Evolutionary conservation across 1,140 invertebrate genomes (phyloP).

Genomic region (Parasteatoda tepidariorum): DNA sequence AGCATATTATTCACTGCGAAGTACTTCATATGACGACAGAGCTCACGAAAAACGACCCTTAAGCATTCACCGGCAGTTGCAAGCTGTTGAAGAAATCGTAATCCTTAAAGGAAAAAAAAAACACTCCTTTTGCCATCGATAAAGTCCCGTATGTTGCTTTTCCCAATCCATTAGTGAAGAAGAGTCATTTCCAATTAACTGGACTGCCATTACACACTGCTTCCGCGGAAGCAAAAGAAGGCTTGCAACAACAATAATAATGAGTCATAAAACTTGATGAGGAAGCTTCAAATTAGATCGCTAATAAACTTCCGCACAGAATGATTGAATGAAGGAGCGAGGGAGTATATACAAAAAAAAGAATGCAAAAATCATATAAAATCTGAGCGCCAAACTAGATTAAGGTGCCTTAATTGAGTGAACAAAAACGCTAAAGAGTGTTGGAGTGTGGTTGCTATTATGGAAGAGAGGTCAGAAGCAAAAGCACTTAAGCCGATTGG

Average conservation of each 20-base stretch:
- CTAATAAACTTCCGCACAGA: slow-evolving; percentile 11
- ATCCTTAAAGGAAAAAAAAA: not conserved
- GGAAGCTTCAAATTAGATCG: slow-evolving; percentile 21
- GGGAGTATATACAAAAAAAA: no score
- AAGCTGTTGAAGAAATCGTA: not conserved
- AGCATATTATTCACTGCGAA: not conserved
- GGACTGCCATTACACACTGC: not conserved
- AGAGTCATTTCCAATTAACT: not conserved
- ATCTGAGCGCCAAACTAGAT: not conserved
- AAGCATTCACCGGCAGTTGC: not conserved
- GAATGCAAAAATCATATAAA: not conserved
- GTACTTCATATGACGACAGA: not conserved
- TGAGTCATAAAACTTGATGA: slow-evolving; percentile 22
- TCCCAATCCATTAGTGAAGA: slow-evolving; percentile 12
- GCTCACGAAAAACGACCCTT: not conserved
- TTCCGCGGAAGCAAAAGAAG: not conserved
- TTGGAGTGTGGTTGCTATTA: not conserved
- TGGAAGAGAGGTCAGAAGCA: not conserved
- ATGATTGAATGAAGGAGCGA: not conserved
- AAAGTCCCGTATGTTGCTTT: not conserved
- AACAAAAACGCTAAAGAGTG: not conserved
- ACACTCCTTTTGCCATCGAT: not conserved
- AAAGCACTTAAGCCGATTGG: slow-evolving; percentile 15
- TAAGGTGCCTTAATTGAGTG: slow-evolving; percentile 19
- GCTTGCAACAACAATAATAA: not conserved